Percentiles rank a stretch among this genome's conserved stretches.
These are phyloP conservation scores for Anolis apletophallus DNA, from an alignment of 2,797 vertebrate genomes.

Conservation along the genomic window DNA sequence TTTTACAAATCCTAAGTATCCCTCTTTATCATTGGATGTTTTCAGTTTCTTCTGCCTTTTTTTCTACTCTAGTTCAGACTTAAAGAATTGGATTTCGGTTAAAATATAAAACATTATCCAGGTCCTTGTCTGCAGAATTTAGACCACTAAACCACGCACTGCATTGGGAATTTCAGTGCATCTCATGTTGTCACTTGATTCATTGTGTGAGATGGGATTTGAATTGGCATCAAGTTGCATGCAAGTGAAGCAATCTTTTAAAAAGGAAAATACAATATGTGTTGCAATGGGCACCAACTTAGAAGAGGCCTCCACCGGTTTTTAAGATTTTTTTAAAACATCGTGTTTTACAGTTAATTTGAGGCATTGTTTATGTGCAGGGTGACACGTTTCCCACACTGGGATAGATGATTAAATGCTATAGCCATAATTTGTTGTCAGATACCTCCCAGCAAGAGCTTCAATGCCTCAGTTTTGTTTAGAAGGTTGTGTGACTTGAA, in stretches of 20 bases:
- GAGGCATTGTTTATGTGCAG: background rate
- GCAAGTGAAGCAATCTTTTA: background rate
- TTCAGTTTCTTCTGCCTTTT: too few relatives aligned
- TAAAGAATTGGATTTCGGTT: too few relatives aligned
- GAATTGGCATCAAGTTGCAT: background rate
- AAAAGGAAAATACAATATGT: background rate
- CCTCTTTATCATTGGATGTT: too few relatives aligned
- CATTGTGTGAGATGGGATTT: background rate
- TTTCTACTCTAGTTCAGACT: too few relatives aligned
- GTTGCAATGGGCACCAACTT: background rate
- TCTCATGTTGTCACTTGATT: background rate
- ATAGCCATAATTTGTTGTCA: background rate
- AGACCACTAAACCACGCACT: background rate
- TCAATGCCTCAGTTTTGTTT: background rate
- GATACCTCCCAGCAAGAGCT: background rate
- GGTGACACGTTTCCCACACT: background rate
- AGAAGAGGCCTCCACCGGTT: background rate
- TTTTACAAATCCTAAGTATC: too few relatives aligned
- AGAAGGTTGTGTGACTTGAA: background rate
- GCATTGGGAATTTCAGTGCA: background rate
- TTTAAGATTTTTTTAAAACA: background rate
- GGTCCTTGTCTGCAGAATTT: background rate
- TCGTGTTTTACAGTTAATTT: background rate
- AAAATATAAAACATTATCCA: too few relatives aligned
- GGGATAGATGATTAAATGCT: background rate